These are phyloP conservation scores for Tethea ocularis DNA, from an alignment of 2,888 invertebrate genomes.

Conservation along the genomic window DNA sequence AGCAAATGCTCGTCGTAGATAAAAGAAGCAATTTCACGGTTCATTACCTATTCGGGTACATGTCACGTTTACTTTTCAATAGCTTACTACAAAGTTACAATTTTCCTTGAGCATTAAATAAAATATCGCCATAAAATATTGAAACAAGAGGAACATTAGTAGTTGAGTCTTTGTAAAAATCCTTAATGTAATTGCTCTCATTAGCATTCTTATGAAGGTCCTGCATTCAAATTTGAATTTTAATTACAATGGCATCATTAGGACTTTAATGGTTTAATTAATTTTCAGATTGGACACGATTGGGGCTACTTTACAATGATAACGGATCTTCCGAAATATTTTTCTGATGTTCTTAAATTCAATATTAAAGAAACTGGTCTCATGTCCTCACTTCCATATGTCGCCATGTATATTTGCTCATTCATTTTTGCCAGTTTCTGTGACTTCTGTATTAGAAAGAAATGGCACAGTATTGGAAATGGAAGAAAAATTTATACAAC, in stretches of 20 bases:
- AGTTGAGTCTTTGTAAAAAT: background rate
- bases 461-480: constrained; percentile 82
- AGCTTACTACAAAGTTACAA: constrained; percentile 15
- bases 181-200: background rate
- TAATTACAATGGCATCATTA: background rate
- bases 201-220: background rate
- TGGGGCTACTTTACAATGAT: constrained; percentile 88
- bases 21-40: constrained; percentile 3
- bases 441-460: constrained; percentile 85
- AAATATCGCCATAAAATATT: background rate
- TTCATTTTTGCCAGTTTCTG: constrained; percentile 85
- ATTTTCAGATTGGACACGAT: constrained; percentile 84
- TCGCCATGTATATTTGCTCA: constrained; percentile 86
- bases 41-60: background rate
- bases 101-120: constrained; percentile 11
- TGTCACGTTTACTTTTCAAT: background rate
- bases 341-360: constrained; percentile 86
- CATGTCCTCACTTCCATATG: constrained; percentile 86
- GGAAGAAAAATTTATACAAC: constrained; percentile 87
- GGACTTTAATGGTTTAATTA: background rate
- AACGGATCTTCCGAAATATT: constrained; percentile 87
- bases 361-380: constrained; percentile 85
- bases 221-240: background rate
- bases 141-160: background rate
- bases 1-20: background rate